Conservation (phyloP, 2,113 vertebrate genomes). For the Tachysurus fulvidraco region DNA sequence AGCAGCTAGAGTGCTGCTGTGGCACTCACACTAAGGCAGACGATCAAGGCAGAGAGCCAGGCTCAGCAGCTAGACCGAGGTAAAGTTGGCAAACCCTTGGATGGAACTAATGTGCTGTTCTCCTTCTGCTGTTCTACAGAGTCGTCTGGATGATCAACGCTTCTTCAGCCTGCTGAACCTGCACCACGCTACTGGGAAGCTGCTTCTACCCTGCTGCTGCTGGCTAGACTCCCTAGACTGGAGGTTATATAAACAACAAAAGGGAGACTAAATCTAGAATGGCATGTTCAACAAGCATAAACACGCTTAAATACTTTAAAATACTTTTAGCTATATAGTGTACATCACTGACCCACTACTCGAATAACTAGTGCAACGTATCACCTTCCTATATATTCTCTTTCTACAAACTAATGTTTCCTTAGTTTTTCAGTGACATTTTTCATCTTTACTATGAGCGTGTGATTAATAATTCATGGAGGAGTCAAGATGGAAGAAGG, state of each 20-base stretch:
- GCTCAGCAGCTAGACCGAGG: no score
- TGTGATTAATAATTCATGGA: conserved; percentile 40
- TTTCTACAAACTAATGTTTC: neutral
- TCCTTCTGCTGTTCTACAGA: no score
- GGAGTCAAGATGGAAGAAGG: conserved; percentile 6
- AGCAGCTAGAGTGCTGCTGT: no score
- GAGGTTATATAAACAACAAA: neutral
- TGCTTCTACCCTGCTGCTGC: no score
- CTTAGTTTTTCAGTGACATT: neutral
- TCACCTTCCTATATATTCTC: neutral
- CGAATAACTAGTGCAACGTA: neutral
- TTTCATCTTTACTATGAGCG: conserved; percentile 1
- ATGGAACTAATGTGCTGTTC: no score
- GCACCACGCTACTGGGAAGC: no score
- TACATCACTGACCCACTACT: neutral
- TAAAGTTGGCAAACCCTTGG: no score
- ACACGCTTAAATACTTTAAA: neutral
- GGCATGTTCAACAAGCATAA: neutral
- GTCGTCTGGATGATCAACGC: no score
- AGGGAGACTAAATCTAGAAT: neutral
- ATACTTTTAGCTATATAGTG: neutral
- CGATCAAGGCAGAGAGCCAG: no score
- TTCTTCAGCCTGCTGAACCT: no score
- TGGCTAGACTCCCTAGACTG: neutral
- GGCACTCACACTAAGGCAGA: no score